Evolutionary conservation across 2,888 invertebrate genomes (phyloP), one percentile per base, ranked within the genome.

Genomic region (Bombyx huttoni): DNA sequence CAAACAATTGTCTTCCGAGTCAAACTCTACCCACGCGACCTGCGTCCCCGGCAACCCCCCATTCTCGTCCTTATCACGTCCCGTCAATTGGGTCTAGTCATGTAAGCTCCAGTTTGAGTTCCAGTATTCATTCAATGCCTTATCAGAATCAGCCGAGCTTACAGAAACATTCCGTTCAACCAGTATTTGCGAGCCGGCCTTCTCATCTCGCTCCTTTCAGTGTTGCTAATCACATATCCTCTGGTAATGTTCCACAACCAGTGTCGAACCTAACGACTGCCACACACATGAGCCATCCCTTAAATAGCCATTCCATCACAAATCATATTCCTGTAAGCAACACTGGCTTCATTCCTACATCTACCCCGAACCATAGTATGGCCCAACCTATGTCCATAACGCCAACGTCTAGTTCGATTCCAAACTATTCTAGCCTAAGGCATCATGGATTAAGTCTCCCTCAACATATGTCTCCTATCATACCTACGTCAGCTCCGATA

Each of bases 241-340:
- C 83, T 79, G 91, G 78, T 89, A 91, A 75, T 88, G 89, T 77
- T 82, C 90, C 73, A 83, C 88, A 72, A 73, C 90, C 72, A 74
- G 85, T 64, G 78, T 58, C 75, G 51, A 74, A 66, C 58, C 80
- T 70, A 58, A 67, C 75, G 50, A 67, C 91, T 48, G 83, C 89
- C 51, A 77, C 78, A 51, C 81, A 79, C 60, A 63, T 78, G 60
- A 72, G 70, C 62, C 84, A 82, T 63, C 68, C 79, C 49, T 64
- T 80, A 51, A 76, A 70, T 63, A 81, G 75, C 62, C 87, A 86
- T 78, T 81, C 83, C 75, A 75, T 78, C 56, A 65, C 78, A 53
- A 75, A 67, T 57, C 81, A 77, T 59, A 72, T 76, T 55, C 72
- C 81, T 14, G 62, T 75, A 60, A 73, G 68, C 58, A 73, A 64